Evolutionary conservation across 2,888 invertebrate genomes (phyloP), one percentile per base, ranked within the genome.

Genomic region (Drosophila stalkeri): DNA sequence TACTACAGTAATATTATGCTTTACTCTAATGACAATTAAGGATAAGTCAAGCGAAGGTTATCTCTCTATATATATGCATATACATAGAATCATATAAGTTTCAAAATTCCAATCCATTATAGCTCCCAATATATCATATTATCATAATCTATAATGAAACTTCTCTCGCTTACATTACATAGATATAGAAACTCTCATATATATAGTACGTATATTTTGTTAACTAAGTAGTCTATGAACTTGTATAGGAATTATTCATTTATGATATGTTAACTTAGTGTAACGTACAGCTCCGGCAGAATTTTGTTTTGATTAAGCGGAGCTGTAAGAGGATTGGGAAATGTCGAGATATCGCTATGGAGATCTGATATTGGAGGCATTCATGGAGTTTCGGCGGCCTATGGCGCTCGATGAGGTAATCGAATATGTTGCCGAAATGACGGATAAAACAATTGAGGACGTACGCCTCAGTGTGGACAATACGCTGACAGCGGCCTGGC

Each of bases 401-500:
- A 60, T 86, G 67, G 39, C 64, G 1, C 39, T 83, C 44, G 68
- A 73, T 0, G 86, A 87, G 61, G 72, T 86, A 6, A 54, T 77
- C 0, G 61, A 60, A 8, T 86, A 80, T 46, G 83, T 86, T 41
- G 75, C 87, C 33, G 85, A 85, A 44, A 78, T 87, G 72, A 33
- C 63, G 18, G 67, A 64, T 14, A 70, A 51, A 14, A 3, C 75
- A 1, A 12, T 44, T 1, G 7, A 11, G 0, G 73, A 83, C 20
- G 76, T 86, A 0, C 80, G 80, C 2, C 62, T 80, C 7, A 44
- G 56, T 0, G 85, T 86, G 27, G 81, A 87, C 6, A 77, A 80
- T 27, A 85, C 87, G 0, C 20, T 87, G 55, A 82, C 85, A 1
- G 87, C 86, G 5, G 86, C 75, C 62, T 81, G 82, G 78, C 4